These are phyloP conservation scores for Camelus dromedarius DNA, from an alignment of 2,113 vertebrate species.

Conservation along the genomic window DNA sequence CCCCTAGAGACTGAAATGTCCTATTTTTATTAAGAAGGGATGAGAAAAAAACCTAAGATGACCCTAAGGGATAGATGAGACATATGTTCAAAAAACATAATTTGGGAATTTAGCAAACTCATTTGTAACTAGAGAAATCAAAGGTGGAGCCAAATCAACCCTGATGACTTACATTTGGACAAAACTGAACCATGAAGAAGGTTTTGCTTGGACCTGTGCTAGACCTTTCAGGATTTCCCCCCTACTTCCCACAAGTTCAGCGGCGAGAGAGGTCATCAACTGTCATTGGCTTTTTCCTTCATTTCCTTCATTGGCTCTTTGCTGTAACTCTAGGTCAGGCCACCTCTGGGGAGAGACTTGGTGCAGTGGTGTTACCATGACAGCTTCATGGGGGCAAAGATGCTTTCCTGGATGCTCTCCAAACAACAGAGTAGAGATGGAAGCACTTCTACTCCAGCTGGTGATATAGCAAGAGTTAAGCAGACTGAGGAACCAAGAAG, in stretches of 20 bases:
- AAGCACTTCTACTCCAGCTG: not conserved
- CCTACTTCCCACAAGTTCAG: not conserved
- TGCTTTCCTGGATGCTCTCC: not conserved
- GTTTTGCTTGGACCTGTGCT: not conserved
- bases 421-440: not conserved
- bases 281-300: not conserved
- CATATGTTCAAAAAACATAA: not conserved
- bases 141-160: not conserved
- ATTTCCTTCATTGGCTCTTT: not conserved
- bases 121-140: not conserved
- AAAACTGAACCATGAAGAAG: not conserved
- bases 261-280: not conserved
- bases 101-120: not conserved
- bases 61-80: not conserved
- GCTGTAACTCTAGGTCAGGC: conserved; percentile 30
- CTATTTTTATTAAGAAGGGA: conserved; percentile 44
- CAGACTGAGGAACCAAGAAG: not conserved
- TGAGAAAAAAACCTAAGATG: not conserved
- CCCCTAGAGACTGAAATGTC: not conserved
- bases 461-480: not conserved
- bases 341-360: not conserved
- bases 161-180: not conserved
- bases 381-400: not conserved
- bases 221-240: not conserved
- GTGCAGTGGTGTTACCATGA: conserved; percentile 40